Evolutionary conservation across 2,797 vertebrate species (phyloP).

Genomic region (Lutjanus campechanus): DNA sequence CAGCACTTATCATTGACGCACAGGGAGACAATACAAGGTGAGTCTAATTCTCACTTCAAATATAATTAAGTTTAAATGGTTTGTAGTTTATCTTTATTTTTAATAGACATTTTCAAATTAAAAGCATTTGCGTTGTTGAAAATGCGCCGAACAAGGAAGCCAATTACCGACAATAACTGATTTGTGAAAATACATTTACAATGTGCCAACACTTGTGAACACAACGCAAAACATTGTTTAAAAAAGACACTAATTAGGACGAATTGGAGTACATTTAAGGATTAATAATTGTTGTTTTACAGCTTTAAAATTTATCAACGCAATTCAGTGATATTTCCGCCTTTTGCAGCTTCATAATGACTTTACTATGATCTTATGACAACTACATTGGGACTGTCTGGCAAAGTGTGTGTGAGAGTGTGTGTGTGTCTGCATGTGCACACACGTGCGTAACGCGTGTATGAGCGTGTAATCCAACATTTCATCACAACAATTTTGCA

Average conservation of each 20-base stretch:
- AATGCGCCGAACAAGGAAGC: not conserved
- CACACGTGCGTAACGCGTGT: constrained; percentile 34
- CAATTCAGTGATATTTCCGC: not conserved
- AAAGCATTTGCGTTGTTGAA: not conserved
- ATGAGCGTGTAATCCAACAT: constrained; percentile 32
- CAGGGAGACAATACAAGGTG: constrained; percentile 96
- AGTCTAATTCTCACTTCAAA: constrained; percentile 68
- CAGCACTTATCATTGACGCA: constrained; percentile 97
- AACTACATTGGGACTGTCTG: constrained; percentile 48
- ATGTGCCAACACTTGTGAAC: not conserved
- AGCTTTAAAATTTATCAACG: not conserved
- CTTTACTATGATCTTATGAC: constrained; percentile 40
- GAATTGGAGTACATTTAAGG: not conserved
- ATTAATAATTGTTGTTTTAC: constrained; percentile 8
- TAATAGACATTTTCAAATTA: not conserved
- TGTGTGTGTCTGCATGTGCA: constrained; percentile 29
- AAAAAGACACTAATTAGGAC: not conserved
- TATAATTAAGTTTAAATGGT: not conserved
- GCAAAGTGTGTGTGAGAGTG: constrained; percentile 39
- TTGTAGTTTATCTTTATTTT: not conserved
- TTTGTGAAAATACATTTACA: constrained; percentile 13
- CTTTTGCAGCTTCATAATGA: constrained; percentile 21
- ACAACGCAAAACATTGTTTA: not conserved
- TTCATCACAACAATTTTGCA: constrained; percentile 52
- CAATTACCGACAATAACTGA: not conserved